Evolutionary conservation across 1,140 invertebrate genomes (phyloP).

Genomic region (Lepidurus couesii): DNA sequence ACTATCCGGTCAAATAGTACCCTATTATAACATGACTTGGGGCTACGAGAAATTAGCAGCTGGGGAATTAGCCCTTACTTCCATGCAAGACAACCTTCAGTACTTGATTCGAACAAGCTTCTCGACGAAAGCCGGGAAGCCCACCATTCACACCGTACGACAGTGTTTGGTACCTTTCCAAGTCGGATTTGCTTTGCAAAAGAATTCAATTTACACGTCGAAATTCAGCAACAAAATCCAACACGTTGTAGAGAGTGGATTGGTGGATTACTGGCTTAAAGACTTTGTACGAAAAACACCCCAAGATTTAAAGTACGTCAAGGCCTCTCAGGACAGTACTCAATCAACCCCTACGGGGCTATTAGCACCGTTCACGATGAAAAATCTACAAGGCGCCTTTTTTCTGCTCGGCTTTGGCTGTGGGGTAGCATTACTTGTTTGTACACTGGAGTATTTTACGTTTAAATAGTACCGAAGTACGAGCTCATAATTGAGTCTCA

Average conservation of each 20-base stretch:
- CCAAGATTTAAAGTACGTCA: not conserved
- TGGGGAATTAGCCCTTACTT: constrained; percentile 35
- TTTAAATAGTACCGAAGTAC: not conserved
- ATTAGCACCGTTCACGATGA: not conserved
- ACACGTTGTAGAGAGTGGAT: constrained; percentile 36
- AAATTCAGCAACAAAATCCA: constrained; percentile 33
- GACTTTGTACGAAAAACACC: not conserved
- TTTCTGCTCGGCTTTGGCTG: not conserved
- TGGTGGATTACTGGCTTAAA: constrained; percentile 26
- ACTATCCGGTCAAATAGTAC: constrained; percentile 34
- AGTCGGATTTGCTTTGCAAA: constrained; percentile 37
- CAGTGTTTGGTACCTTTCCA: constrained; percentile 36
- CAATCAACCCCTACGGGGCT: not conserved
- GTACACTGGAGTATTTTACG: not conserved
- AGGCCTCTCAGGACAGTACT: not conserved
- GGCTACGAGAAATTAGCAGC: constrained; percentile 34
- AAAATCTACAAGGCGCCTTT: not conserved
- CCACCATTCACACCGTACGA: constrained; percentile 34
- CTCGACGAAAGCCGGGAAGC: constrained; percentile 32
- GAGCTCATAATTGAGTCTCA: not conserved
- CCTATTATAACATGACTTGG: constrained; percentile 33
- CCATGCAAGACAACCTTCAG: constrained; percentile 36
- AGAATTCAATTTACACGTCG: constrained; percentile 36
- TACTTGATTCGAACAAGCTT: constrained; percentile 29
- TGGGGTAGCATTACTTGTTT: not conserved